phyloP scores from a whole-genome alignment of 2,113 vertebrate species.

The Brachypteracias leptosomus region DNA sequence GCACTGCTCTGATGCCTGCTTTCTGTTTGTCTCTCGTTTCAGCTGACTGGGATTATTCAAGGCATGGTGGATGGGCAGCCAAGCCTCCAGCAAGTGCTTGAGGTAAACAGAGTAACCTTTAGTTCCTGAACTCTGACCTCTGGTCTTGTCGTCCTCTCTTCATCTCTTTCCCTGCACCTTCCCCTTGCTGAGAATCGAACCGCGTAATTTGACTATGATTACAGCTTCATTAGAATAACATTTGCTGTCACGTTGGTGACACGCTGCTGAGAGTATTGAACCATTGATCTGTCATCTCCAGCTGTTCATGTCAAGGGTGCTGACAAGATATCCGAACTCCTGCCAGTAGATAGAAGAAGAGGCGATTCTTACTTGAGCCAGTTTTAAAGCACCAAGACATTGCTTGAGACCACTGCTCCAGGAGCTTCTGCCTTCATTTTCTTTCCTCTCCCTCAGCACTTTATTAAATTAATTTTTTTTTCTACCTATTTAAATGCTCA shows the following conservation, averaged over 20 bases:
- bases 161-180: slow-evolving; percentile 41
- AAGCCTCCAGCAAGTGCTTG: slow-evolving; percentile 82
- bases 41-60: slow-evolving; percentile 86
- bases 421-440: neutral
- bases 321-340: slow-evolving; percentile 73
- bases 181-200: slow-evolving; percentile 71
- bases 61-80: slow-evolving; percentile 86
- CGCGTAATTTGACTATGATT: slow-evolving; percentile 82
- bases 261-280: slow-evolving; percentile 78
- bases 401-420: neutral
- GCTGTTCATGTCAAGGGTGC: slow-evolving; percentile 79
- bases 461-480: slow-evolving; percentile 54
- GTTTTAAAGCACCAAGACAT: slow-evolving; percentile 11
- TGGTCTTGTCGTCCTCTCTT: slow-evolving; percentile 44
- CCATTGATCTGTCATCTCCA: slow-evolving; percentile 86
- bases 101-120: slow-evolving; percentile 82
- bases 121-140: slow-evolving; percentile 72
- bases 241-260: slow-evolving; percentile 79
- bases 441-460: neutral
- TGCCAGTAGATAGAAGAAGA: slow-evolving; percentile 43
- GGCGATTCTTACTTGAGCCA: neutral
- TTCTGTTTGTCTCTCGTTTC: slow-evolving; percentile 69
- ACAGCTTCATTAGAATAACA: slow-evolving; percentile 83
- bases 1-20: neutral
- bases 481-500: slow-evolving; percentile 57